Percentiles rank a stretch among this genome's conserved stretches.
These are phyloP conservation scores for Parnassius smintheus DNA, from an alignment of 2,888 invertebrate species.

Conservation along the genomic window DNA sequence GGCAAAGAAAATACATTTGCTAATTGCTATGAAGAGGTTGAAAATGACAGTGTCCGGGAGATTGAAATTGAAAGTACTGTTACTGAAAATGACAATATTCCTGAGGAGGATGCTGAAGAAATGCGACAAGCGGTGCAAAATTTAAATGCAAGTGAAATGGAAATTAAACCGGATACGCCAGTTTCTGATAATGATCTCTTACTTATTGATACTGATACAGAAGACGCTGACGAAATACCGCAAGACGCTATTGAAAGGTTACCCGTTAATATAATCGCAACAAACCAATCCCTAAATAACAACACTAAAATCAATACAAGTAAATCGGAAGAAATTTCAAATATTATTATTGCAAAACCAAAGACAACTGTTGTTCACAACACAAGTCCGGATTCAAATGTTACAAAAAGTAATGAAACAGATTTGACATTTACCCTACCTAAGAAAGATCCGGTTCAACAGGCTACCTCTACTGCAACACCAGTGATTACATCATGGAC, in stretches of 20 bases:
- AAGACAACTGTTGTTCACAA: slow-evolving; percentile 42
- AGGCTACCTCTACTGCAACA: slow-evolving; percentile 66
- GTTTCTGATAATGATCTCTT: slow-evolving; percentile 91
- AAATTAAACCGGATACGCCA: slow-evolving; percentile 91
- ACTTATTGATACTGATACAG: slow-evolving; percentile 93
- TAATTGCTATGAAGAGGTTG: slow-evolving; percentile 78
- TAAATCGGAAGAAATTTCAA: slow-evolving; percentile 60
- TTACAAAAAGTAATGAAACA: slow-evolving; percentile 44
- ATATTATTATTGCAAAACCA: slow-evolving; percentile 76
- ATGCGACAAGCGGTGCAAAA: slow-evolving; percentile 92
- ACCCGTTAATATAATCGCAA: slow-evolving; percentile 63
- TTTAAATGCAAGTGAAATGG: slow-evolving; percentile 85
- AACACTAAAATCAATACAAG: slow-evolving; percentile 49
- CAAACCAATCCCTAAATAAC: slow-evolving; percentile 51
- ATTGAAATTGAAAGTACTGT: slow-evolving; percentile 70
- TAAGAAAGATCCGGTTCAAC: slow-evolving; percentile 57
- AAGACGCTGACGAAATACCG: slow-evolving; percentile 84
- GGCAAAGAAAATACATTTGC: slow-evolving; percentile 80
- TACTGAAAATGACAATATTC: slow-evolving; percentile 78
- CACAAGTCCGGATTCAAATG: slow-evolving; percentile 53
- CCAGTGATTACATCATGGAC: slow-evolving; percentile 82
- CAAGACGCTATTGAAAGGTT: slow-evolving; percentile 66
- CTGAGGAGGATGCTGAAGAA: slow-evolving; percentile 89
- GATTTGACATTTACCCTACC: slow-evolving; percentile 46
- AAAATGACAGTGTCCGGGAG: slow-evolving; percentile 59